A percentile compares a stretch with the other conserved stretches of the same genome.
Conservation (phyloP, 2,888 invertebrate species). For the Punctoribates punctum region DNA sequence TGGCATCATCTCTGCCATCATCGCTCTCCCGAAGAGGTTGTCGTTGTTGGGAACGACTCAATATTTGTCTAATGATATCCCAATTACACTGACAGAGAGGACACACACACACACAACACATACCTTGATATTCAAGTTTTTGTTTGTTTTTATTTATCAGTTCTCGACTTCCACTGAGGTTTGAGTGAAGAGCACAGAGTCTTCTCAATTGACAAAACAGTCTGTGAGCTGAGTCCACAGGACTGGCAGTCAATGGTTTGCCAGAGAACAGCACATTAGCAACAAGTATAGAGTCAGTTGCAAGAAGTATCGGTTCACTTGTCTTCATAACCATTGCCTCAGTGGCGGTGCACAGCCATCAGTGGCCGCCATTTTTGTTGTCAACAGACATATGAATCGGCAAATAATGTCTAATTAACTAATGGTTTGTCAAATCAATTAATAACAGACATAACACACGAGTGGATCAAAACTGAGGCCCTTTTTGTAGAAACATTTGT, state of each 20-base stretch:
- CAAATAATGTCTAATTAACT: neutral
- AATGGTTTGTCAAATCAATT: neutral
- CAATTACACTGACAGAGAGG: neutral
- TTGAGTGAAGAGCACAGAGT: no score
- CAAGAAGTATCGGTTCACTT: neutral
- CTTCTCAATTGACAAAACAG: neutral
- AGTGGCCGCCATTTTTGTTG: neutral
- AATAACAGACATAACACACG: slow-evolving; percentile 3
- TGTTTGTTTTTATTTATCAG: neutral
- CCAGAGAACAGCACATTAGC: neutral
- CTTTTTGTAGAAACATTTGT: neutral
- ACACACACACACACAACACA: neutral
- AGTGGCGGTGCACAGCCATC: neutral
- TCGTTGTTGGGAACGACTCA: neutral
- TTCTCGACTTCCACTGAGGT: no score
- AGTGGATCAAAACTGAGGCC: neutral
- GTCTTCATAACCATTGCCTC: neutral
- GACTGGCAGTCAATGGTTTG: neutral
- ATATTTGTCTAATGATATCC: slow-evolving; percentile 31
- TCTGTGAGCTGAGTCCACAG: neutral
- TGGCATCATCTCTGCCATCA: no score
- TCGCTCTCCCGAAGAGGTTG: neutral
- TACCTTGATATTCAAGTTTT: slow-evolving; percentile 16
- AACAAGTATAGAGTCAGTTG: slow-evolving; percentile 23
- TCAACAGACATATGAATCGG: neutral